Conservation (phyloP, 2,113 vertebrate species). For the Psophia crepitans region DNA sequence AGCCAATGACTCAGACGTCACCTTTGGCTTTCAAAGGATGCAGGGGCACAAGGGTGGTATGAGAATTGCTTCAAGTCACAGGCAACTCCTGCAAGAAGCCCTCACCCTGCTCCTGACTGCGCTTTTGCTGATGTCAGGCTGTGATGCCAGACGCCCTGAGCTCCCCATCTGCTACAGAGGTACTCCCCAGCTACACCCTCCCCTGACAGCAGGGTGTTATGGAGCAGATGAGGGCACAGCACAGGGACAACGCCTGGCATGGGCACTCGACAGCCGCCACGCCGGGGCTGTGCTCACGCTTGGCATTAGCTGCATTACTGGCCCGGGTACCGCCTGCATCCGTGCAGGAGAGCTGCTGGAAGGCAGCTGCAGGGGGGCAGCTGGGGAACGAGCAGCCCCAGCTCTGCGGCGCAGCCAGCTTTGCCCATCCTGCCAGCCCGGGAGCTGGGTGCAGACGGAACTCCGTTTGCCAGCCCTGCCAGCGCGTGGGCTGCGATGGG, state of each 20-base stretch:
- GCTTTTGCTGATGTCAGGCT: not conserved
- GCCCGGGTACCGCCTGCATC: not conserved
- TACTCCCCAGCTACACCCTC: not conserved
- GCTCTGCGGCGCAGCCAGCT: rapidly evolving
- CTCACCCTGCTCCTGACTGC: not conserved
- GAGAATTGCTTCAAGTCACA: not conserved
- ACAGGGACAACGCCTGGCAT: not conserved
- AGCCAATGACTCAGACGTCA: not conserved
- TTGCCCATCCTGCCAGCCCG: not conserved
- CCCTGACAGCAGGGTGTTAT: not conserved
- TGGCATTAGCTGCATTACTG: not conserved
- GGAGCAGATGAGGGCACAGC: not conserved
- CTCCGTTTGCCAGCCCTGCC: not conserved
- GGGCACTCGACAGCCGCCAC: not conserved
- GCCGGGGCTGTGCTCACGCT: rapidly evolving
- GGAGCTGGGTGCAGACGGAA: not conserved
- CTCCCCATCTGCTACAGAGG: rapidly evolving
- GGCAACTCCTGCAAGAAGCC: not conserved
- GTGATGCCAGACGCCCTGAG: not conserved
- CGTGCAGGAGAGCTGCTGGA: not conserved
- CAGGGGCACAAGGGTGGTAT: not conserved
- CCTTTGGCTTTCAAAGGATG: rapidly evolving
- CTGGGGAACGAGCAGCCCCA: rapidly evolving
- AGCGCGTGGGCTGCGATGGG: not conserved
- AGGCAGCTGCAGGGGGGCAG: not conserved